Percentiles rank a stretch among this genome's conserved stretches.
phyloP scores from a whole-genome alignment of 2,888 invertebrate genomes.

The Metacarcinus magister region DNA sequence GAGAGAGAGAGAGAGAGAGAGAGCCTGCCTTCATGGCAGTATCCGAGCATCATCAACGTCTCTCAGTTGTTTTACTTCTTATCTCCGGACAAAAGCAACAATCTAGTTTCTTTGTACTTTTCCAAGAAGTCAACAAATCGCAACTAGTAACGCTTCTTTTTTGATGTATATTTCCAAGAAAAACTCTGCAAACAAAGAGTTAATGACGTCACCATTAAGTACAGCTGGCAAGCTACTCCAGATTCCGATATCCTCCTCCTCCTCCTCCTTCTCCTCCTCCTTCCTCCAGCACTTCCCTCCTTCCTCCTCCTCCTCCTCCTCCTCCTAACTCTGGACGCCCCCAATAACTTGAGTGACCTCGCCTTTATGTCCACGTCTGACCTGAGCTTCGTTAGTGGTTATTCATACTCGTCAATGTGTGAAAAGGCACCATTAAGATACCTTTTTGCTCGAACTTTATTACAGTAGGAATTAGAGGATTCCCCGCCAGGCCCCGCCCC shows the following conservation, averaged over 20 bases:
- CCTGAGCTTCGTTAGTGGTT: conserved; percentile 70
- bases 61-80: background rate
- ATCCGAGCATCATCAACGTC: background rate
- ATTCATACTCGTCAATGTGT: conserved; percentile 65
- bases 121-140: background rate
- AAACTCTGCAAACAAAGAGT: background rate
- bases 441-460: conserved; percentile 44
- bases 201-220: background rate
- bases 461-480: conserved; percentile 42
- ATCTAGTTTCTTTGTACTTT: background rate
- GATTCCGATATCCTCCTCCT: background rate
- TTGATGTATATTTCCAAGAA: background rate
- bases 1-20: background rate
- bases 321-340: background rate
- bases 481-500: background rate
- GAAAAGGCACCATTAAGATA: conserved; percentile 64
- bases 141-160: background rate
- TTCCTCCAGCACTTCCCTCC: background rate
- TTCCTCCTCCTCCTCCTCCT: background rate
- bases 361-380: conserved; percentile 33
- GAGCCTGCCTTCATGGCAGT: background rate
- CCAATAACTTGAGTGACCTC: conserved; percentile 31
- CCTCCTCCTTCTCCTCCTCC: background rate
- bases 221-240: background rate
- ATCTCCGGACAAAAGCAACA: background rate